These are phyloP conservation scores for Dromococcyx pavoninus DNA, from an alignment of 2,797 vertebrate species.

Conservation along the genomic window DNA sequence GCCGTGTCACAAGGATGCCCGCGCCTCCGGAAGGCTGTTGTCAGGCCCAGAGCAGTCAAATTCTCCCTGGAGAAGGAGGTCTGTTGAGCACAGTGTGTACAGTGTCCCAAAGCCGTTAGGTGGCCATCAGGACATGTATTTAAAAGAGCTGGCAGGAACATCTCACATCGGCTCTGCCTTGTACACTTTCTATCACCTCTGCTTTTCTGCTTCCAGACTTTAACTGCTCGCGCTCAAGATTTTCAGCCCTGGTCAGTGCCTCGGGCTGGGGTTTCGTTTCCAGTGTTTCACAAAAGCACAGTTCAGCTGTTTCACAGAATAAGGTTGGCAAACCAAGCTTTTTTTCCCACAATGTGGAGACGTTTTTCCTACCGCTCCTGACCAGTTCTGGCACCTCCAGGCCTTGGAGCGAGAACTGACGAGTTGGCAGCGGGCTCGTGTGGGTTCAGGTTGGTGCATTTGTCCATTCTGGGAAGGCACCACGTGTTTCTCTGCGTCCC, in stretches of 20 bases:
- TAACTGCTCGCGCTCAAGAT: background rate
- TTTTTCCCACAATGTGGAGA: slow-evolving; percentile 21
- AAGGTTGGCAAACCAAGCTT: background rate
- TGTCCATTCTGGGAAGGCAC: background rate
- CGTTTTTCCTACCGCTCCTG: background rate
- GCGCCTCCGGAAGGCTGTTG: background rate
- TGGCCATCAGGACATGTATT: background rate
- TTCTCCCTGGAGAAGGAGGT: background rate
- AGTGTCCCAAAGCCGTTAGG: background rate
- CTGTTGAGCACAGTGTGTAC: background rate
- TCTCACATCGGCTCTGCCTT: background rate
- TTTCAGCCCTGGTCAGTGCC: background rate
- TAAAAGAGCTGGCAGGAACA: background rate
- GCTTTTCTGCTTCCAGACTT: background rate
- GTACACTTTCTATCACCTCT: background rate
- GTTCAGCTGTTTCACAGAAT: background rate
- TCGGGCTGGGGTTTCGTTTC: background rate
- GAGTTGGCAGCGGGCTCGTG: background rate
- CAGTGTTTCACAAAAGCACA: background rate
- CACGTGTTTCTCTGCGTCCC: background rate
- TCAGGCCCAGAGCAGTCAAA: background rate
- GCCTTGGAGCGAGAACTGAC: background rate
- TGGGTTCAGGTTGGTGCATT: background rate
- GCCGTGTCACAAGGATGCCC: fast-evolving
- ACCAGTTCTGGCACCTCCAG: slow-evolving; percentile 1